A percentile compares a stretch with the other conserved stretches of the same genome.
These are phyloP conservation scores for Drosophila neutralis DNA, from an alignment of 2,888 invertebrate genomes.

Conservation along the genomic window DNA sequence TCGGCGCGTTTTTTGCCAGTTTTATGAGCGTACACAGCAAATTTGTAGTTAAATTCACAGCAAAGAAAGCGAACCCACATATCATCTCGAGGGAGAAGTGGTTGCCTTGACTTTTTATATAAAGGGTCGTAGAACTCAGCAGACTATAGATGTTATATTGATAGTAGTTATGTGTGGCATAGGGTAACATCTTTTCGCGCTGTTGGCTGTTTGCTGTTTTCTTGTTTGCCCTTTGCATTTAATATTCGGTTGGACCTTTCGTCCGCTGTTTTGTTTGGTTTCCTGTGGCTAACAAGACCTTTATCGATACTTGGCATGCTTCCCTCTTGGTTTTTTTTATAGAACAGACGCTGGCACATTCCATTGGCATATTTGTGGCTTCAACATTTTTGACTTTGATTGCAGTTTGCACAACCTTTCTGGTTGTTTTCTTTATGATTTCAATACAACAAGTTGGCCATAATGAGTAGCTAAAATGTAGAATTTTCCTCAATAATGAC, in stretches of 20 bases:
- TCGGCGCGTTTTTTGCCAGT: constrained; percentile 32
- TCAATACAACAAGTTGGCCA: constrained; percentile 41
- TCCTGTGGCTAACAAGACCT: constrained; percentile 66
- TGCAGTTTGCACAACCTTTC: constrained; percentile 43
- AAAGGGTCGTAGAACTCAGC: neutral
- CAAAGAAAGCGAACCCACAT: constrained; percentile 5
- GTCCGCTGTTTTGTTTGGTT: constrained; percentile 39
- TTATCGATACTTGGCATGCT: constrained; percentile 66
- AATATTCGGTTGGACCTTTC: constrained; percentile 64
- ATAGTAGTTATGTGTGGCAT: neutral
- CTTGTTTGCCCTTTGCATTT: constrained; percentile 15
- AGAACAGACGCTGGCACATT: neutral
- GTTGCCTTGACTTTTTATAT: constrained; percentile 11
- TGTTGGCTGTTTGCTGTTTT: neutral
- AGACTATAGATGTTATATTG: neutral
- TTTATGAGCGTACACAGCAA: constrained; percentile 66
- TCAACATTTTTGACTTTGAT: constrained; percentile 49
- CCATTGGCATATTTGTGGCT: constrained; percentile 29
- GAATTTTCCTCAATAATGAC: constrained; percentile 9
- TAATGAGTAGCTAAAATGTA: constrained; percentile 54
- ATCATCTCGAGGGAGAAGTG: neutral
- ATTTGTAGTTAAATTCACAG: constrained; percentile 38
- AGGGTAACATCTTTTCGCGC: constrained; percentile 30
- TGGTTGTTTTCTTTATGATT: constrained; percentile 27
- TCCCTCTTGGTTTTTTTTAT: constrained; percentile 52